These are phyloP conservation scores for Holothuria scabra DNA, from an alignment of 53 echinoderm and acorn worm genomes.

Conservation along the genomic window DNA sequence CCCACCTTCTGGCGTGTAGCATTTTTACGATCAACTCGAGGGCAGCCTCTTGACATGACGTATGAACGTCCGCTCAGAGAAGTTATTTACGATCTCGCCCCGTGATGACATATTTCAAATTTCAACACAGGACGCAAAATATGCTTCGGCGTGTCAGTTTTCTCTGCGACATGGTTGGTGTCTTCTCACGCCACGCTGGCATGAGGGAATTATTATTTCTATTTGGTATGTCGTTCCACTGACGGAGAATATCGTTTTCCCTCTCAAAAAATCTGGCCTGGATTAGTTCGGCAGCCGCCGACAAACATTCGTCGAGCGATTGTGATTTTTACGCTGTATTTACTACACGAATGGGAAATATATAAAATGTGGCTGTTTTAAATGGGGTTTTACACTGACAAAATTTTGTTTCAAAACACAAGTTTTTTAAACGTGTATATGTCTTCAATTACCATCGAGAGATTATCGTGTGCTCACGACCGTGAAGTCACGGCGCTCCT, in stretches of 20 bases:
- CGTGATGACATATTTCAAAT: conserved; percentile 34
- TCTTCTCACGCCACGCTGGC: conserved; percentile 5
- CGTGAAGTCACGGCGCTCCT: conserved; percentile 19
- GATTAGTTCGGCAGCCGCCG: conserved; percentile 1
- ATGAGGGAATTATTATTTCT: conserved; percentile 24
- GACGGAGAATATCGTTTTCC: neutral
- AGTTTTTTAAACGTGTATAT: conserved; percentile 5
- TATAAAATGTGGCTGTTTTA: too few relatives aligned
- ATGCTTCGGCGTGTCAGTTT: conserved; percentile 2
- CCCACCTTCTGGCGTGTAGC: too few relatives aligned
- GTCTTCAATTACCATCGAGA: conserved; percentile 26
- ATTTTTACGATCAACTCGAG: neutral
- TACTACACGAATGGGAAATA: too few relatives aligned
- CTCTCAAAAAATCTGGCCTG: conserved; percentile 15
- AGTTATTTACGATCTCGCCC: conserved; percentile 31
- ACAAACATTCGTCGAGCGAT: too few relatives aligned
- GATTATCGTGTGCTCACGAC: neutral
- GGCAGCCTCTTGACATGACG: conserved; percentile 41
- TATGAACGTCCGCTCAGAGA: conserved; percentile 4
- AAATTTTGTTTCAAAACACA: neutral
- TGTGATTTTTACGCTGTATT: too few relatives aligned
- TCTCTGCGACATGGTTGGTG: neutral
- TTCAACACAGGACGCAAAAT: conserved; percentile 29
- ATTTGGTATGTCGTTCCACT: conserved; percentile 1
- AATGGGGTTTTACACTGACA: neutral